These are phyloP conservation scores for Acanthurus lineatus DNA, from an alignment of 2,797 vertebrate species.

Conservation along the genomic window DNA sequence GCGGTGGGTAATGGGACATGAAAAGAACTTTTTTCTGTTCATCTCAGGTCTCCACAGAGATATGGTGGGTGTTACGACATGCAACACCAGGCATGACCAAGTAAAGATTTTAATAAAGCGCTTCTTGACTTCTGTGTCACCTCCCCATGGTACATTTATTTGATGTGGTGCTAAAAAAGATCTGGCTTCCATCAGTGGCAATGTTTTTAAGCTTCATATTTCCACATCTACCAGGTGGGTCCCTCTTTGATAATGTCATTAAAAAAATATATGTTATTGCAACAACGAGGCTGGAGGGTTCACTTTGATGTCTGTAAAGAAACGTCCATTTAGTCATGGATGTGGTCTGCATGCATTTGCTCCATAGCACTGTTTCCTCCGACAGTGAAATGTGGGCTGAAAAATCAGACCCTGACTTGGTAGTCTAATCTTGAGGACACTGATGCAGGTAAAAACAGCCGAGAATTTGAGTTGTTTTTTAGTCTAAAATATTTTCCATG, in stretches of 20 bases:
- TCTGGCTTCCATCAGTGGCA: background rate
- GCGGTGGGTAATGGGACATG: constrained; percentile 79
- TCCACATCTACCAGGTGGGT: constrained; percentile 16
- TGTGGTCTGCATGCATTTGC: constrained; percentile 27
- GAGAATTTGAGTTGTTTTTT: background rate
- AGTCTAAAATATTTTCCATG: background rate
- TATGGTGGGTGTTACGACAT: constrained; percentile 53
- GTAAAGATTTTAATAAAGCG: constrained; percentile 8
- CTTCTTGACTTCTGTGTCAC: constrained; percentile 4
- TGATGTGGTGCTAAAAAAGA: constrained; percentile 15
- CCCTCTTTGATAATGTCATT: constrained; percentile 27
- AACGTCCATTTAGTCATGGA: constrained; percentile 24
- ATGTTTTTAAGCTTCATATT: constrained; percentile 7
- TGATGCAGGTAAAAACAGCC: constrained; percentile 12
- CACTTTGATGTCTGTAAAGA: constrained; percentile 17
- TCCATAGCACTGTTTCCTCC: constrained; percentile 3
- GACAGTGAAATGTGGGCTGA: constrained; percentile 6
- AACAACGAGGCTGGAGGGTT: constrained; percentile 17
- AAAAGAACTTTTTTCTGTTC: constrained; percentile 69
- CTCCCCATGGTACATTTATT: constrained; percentile 13
- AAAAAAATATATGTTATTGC: constrained; percentile 14
- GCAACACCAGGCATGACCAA: constrained; percentile 44
- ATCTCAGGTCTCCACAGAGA: constrained; percentile 61
- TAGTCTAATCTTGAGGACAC: constrained; percentile 2
- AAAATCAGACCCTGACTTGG: background rate